Conservation (phyloP, 1,140 invertebrate genomes). For the Drosophila tani region DNA sequence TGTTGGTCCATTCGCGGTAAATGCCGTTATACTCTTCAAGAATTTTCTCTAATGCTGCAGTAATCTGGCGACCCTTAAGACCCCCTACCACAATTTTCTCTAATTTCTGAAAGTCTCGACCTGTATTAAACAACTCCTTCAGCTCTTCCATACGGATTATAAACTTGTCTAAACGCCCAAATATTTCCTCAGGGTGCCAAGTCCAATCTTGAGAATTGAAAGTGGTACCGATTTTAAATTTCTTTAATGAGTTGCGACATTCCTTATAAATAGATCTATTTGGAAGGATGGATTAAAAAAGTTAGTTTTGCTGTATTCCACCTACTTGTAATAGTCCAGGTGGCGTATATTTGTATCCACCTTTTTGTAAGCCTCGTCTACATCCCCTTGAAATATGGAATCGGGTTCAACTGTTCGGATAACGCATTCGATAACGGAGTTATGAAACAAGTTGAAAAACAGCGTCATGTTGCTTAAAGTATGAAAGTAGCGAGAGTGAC, state of each 20-base stretch:
- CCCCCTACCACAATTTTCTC: conserved; percentile 93
- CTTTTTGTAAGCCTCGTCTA: conserved; percentile 86
- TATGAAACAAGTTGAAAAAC: conserved; percentile 90
- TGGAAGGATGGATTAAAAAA: not conserved
- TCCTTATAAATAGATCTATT: conserved; percentile 85
- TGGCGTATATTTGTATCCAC: conserved; percentile 83
- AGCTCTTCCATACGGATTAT: conserved; percentile 86
- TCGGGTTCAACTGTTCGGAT: conserved; percentile 85
- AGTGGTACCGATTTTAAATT: conserved; percentile 70
- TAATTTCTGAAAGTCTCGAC: conserved; percentile 91
- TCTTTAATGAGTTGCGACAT: conserved; percentile 86
- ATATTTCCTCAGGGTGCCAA: conserved; percentile 89
- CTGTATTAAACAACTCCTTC: conserved; percentile 89
- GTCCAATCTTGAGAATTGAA: conserved; percentile 87
- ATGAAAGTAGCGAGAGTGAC: conserved; percentile 93
- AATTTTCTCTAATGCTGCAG: conserved; percentile 85
- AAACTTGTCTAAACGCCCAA: conserved; percentile 88
- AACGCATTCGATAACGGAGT: conserved; percentile 89
- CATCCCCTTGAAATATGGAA: conserved; percentile 89
- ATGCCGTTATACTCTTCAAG: conserved; percentile 89
- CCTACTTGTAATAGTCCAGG: conserved; percentile 84
- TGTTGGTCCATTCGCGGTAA: conserved; percentile 89
- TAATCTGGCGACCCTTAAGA: conserved; percentile 88
- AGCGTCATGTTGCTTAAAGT: conserved; percentile 90
- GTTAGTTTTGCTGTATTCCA: not conserved